phyloP scores from a whole-genome alignment of 2,888 invertebrate species.

The Campoplex capitator region DNA sequence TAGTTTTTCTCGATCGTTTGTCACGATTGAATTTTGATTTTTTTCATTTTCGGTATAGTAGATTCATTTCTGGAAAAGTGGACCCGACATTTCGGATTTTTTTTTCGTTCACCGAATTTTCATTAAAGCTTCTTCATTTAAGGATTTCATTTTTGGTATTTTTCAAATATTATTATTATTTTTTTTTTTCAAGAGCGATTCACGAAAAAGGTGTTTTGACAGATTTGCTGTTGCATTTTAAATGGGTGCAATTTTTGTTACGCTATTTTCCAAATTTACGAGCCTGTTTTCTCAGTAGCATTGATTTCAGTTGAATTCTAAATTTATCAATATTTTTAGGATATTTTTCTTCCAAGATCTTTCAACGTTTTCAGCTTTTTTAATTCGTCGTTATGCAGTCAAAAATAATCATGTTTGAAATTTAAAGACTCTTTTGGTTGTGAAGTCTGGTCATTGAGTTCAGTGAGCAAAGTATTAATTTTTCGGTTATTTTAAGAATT shows the following conservation, averaged over 20 bases:
- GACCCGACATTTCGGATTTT: slow-evolving; percentile 16
- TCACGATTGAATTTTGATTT: slow-evolving; percentile 55
- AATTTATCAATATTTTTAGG: background rate
- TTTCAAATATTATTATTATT: background rate
- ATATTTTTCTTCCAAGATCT: background rate
- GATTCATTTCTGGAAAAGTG: slow-evolving; percentile 30
- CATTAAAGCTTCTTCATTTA: background rate
- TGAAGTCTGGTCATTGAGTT: background rate
- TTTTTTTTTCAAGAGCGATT: background rate
- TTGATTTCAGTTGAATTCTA: background rate
- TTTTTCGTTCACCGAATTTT: background rate
- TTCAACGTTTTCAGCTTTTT: background rate
- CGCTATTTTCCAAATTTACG: background rate
- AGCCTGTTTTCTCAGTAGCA: background rate
- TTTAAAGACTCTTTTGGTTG: background rate
- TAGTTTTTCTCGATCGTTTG: slow-evolving; percentile 64
- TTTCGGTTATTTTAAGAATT: slow-evolving; percentile 9
- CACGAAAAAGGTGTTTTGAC: background rate
- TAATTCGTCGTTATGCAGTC: background rate
- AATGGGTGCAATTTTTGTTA: background rate
- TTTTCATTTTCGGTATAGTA: slow-evolving; percentile 4
- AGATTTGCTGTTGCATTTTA: background rate
- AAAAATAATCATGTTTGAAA: background rate
- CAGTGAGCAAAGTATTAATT: background rate
- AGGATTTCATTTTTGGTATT: background rate